phyloP scores from a whole-genome alignment of 2,888 invertebrate genomes.

The Metopia argyrocephala region DNA sequence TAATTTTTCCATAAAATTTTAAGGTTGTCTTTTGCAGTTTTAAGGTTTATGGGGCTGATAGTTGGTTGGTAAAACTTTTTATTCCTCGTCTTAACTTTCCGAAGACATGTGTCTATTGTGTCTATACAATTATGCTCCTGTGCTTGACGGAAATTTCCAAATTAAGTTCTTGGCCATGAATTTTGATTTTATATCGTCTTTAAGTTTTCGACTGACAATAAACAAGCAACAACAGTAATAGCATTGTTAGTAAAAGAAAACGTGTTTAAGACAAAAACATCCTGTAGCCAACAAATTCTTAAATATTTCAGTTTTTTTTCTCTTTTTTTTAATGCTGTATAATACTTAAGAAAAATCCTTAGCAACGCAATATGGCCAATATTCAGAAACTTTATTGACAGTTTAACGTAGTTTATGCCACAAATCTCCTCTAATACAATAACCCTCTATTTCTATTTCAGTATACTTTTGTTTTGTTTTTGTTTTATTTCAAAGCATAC shows the following conservation, averaged over 20 bases:
- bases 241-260: neutral
- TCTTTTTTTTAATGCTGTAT: neutral
- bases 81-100: neutral
- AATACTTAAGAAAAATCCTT: neutral
- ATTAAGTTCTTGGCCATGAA: conserved; percentile 46
- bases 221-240: neutral
- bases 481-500: neutral
- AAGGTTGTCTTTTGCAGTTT: neutral
- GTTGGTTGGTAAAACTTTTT: neutral
- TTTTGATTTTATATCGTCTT: conserved; percentile 29
- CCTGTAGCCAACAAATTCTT: conserved; percentile 28
- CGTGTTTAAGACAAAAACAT: neutral
- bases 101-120: conserved; percentile 12
- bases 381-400: conserved; percentile 51
- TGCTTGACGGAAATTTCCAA: neutral
- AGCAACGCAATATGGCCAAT: conserved; percentile 34
- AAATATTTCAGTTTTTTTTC: too few relatives aligned
- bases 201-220: neutral
- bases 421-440: neutral
- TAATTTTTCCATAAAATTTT: conserved; percentile 57
- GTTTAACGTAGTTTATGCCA: conserved; percentile 43
- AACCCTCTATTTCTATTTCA: neutral
- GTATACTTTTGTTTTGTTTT: too few relatives aligned
- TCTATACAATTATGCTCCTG: conserved; percentile 14
- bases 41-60: neutral